Base-by-base conservation (phyloP, 1,140 invertebrate species). In the Anoplolepis gracilipes region DNA sequence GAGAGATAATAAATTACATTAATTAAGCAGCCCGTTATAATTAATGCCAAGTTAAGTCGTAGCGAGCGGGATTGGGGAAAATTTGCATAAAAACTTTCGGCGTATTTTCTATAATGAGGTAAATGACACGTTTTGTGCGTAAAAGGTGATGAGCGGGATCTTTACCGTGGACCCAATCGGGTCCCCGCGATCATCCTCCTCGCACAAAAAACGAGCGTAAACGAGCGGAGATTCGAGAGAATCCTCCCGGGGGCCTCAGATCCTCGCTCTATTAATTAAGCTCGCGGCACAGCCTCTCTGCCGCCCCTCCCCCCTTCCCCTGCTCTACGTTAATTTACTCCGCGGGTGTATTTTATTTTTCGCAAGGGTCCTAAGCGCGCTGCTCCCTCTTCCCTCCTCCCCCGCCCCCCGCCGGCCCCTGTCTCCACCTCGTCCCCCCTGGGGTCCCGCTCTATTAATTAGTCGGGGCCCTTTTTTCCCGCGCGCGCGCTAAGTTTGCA, bases 241-340 rank as follows among this genome's bases (percentile, higher is more conserved):
- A 55, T 67, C 22, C 57, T 30, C 57, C 53, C 46, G 39, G 3
- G 39, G 65, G 22, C 22, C 62, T 73, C 73, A 19, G 25, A 42
- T 62, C 70, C 75, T 82, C 76, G 76, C 86, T 90, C 88, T 90
- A 90, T 90, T 90, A 90, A 90, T 90, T 90, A 90, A 49, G 88
- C 85, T 89, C 84, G 89, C 89, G 79, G 81, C 70, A 4, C 46
- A 86, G 77, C 55, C 87, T 19, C 87, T 19, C 46, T 65, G 77
- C 28, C n/a, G 13, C n/a, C 39, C 8, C 19, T 75, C 61, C 53
- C 19, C 69, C 61, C 53, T 72, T 6, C 61, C 8, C 13, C 87
- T 3, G 55, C 61, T 84, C 87, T 61, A 65, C 75, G 91, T 92
- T 92, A 92, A 92, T 93, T 93, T 92, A 91, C 92, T 90, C 85